phyloP scores from a whole-genome alignment of 2,888 invertebrate genomes.

The Petrophora chlorosata region DNA sequence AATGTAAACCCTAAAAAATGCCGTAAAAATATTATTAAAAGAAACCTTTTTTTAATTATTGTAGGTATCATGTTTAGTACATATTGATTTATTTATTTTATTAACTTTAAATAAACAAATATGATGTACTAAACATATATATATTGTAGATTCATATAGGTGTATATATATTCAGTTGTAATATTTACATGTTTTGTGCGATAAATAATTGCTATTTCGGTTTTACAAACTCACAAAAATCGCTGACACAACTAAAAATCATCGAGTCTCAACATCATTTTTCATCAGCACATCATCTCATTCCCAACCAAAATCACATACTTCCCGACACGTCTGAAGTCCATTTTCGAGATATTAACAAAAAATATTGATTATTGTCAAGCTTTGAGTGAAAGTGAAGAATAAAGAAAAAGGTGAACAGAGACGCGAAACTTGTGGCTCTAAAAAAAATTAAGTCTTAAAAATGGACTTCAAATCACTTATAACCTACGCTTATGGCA shows the following conservation, averaged over 20 bases:
- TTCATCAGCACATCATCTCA: slow-evolving; percentile 3
- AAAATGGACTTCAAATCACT: slow-evolving; percentile 56
- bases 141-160: too few relatives aligned
- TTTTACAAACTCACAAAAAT: slow-evolving; percentile 27
- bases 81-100: too few relatives aligned
- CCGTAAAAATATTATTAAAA: too few relatives aligned
- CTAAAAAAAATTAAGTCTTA: slow-evolving; percentile 23
- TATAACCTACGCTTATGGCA: slow-evolving; percentile 71
- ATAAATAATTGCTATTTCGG: slow-evolving; percentile 3
- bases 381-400: slow-evolving; percentile 30
- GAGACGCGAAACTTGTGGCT: slow-evolving; percentile 17
- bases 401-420: slow-evolving; percentile 8
- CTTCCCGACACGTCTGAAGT: slow-evolving; percentile 26
- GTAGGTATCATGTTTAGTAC: too few relatives aligned
- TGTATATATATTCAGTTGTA: background rate
- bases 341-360: slow-evolving; percentile 26
- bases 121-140: too few relatives aligned
- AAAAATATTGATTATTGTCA: slow-evolving; percentile 41
- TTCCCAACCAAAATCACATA: slow-evolving; percentile 28
- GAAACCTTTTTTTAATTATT: too few relatives aligned
- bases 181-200: background rate
- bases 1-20: too few relatives aligned
- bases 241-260: slow-evolving; percentile 13
- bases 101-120: too few relatives aligned
- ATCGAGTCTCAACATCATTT: slow-evolving; percentile 10